These are phyloP conservation scores for Bathynomus jamesi DNA, from an alignment of 1,140 invertebrate species.

Conservation along the genomic window DNA sequence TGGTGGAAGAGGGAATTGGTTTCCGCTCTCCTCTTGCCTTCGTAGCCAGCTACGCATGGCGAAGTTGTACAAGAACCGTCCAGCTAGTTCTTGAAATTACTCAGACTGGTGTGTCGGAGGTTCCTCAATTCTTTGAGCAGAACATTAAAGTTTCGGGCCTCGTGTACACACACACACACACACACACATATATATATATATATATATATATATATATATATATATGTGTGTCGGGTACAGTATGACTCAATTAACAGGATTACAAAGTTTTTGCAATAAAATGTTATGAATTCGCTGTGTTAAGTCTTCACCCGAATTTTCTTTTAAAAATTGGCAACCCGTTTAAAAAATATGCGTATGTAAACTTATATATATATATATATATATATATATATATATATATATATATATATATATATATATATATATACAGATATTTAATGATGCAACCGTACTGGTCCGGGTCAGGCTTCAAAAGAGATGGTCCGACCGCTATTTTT, in stretches of 20 bases:
- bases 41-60: too few species aligned
- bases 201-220: neutral
- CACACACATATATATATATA: neutral
- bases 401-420: neutral
- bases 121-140: too few species aligned
- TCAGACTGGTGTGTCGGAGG: too few species aligned
- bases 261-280: neutral
- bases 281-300: neutral
- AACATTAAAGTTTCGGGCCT: too few species aligned
- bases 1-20: too few species aligned
- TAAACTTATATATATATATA: neutral
- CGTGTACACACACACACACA: too few species aligned
- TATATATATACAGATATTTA: neutral
- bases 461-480: neutral
- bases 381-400: slow-evolving; percentile 3
- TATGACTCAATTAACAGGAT: neutral
- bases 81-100: too few species aligned
- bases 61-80: too few species aligned
- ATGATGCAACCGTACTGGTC: neutral
- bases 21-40: too few species aligned
- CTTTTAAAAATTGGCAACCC: neutral
- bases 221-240: neutral
- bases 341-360: neutral
- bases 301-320: neutral
- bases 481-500: too few species aligned